Evolutionary conservation across 2,888 invertebrate species (phyloP).

Genomic region (Caenorhabditis sinica): DNA sequence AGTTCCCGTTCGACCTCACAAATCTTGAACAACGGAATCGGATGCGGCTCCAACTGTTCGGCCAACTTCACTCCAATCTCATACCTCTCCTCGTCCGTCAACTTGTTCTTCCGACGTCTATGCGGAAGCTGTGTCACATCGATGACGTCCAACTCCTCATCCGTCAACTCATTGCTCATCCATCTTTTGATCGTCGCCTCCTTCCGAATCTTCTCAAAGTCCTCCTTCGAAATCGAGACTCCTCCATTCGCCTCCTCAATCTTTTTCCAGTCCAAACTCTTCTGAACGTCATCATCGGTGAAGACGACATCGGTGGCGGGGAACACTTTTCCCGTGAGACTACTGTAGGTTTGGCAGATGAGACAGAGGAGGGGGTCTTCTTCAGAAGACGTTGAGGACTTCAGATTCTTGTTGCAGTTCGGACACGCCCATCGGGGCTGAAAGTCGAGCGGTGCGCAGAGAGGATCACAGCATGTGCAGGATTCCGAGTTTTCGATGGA

Average conservation of each 20-base stretch:
- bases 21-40: neutral
- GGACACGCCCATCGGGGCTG: slow-evolving; percentile 5
- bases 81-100: neutral
- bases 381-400: no score
- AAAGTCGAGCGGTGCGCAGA: neutral
- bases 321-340: neutral
- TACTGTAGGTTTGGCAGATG: slow-evolving; percentile 11
- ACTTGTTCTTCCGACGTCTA: neutral
- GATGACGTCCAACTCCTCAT: slow-evolving; percentile 7
- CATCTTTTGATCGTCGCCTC: neutral
- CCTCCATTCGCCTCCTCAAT: neutral
- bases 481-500: neutral
- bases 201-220: neutral
- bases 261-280: neutral
- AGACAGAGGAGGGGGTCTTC: neutral
- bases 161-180: neutral
- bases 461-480: neutral
- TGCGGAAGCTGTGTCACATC: neutral
- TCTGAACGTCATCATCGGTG: neutral
- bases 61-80: neutral
- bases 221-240: neutral
- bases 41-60: neutral
- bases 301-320: slow-evolving; percentile 10
- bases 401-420: slow-evolving; percentile 11
- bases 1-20: neutral